Conservation (phyloP, 2,113 vertebrate species). For the Anser cygnoides region DNA sequence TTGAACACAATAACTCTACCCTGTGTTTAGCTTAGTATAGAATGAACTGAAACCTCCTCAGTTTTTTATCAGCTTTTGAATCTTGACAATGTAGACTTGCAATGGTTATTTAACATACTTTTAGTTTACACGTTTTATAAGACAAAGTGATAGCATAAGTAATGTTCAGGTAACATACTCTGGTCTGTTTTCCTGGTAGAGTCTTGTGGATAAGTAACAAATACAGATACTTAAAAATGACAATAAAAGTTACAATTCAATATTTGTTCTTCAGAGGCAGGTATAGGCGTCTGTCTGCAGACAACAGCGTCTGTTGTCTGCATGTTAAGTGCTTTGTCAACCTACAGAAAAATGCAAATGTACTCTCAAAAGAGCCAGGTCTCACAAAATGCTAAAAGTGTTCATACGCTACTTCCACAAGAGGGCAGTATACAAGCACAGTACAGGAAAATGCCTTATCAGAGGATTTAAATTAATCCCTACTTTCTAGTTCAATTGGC, state of each 20-base stretch:
- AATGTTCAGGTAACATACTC: neutral
- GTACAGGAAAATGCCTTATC: neutral
- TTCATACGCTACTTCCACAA: neutral
- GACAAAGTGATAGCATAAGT: neutral
- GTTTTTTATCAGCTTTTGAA: neutral
- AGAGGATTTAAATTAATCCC: rapidly evolving
- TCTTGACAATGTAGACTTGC: neutral
- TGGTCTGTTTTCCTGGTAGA: neutral
- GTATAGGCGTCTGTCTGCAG: too few species aligned
- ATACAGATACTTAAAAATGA: neutral
- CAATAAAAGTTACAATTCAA: neutral
- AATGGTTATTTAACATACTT: neutral
- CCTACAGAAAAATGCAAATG: neutral
- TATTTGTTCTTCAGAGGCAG: neutral
- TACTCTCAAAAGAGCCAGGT: rapidly evolving
- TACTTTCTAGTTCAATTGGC: neutral
- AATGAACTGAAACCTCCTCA: neutral
- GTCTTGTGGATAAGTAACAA: neutral
- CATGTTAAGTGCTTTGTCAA: neutral
- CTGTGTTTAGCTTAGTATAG: neutral
- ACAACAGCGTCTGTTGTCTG: neutral
- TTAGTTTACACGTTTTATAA: neutral
- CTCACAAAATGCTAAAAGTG: neutral
- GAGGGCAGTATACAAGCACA: neutral
- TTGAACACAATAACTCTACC: neutral